Evolutionary conservation across 2,797 vertebrate species (phyloP), one percentile per base, ranked within the genome.

Genomic region (Neosilurus hyrtlii): DNA sequence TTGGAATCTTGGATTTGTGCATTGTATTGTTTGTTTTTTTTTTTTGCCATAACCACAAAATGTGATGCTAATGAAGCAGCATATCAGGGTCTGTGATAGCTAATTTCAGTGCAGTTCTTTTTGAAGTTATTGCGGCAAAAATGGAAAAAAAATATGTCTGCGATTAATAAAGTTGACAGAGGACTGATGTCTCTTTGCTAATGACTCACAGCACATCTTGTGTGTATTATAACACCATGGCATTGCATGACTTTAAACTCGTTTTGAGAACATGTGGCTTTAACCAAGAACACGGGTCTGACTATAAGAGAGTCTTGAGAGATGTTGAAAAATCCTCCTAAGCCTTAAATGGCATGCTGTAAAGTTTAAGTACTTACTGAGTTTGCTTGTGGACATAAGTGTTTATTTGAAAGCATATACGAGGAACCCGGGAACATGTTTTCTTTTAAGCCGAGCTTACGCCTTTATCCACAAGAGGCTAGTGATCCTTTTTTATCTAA

Each of bases 51-150:
- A 26, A 56, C 68, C 66, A 73, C 80, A 26, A 43, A 62, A 24
- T 30, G 61, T 61, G 76, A 74, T 67, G 68, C 66, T 77, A 80
- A 86, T 86, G 76, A 86, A 79, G 76, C 77, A 77, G 52, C 59
- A 80, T 61, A n/a, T 24, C 80, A 63, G 24, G 3, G 20, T 43
- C 82, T 83, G 30, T 35, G n/a, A 72, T 79, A 43, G 24, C 30
- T 79, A 30, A 35, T 30, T 74, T 72, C 49, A 2, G 20, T 72
- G 57, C 22, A 22, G 67, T 51, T 74, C 10, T 63, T 83, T 75
- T 73, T 70, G 68, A 78, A 3, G 30, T 87, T 59, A 61, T 56
- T n/a, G 37, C 43, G 43, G 7, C 9, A 30, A 65, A 30, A 56
- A 16, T 14, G 16, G 10, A 14, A 7, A 56, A 35, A 3, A 57